Evolutionary conservation across 2,113 vertebrate genomes (phyloP), one percentile per base, ranked within the genome.

Genomic region (Arvicanthis niloticus): DNA sequence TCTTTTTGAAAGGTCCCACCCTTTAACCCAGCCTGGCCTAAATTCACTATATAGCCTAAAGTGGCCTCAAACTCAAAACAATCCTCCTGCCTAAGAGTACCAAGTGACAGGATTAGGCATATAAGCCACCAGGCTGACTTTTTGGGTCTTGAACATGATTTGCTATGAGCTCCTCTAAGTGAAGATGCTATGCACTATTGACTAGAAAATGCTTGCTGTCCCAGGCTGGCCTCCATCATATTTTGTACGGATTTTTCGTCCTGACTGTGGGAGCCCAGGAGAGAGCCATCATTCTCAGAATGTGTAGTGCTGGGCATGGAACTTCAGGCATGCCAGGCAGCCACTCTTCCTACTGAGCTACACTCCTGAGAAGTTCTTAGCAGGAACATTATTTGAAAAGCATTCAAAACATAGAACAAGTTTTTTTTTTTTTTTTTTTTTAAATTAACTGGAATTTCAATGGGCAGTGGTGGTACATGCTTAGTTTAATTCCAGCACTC

Each of bases 371-470:
- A 81, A 75, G 42, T 37, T 72, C 67, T 68, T 34, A 80, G 56
- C 1, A 94, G 29, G 19, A 72, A 92, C 86, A 76, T 77, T 95
- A 89, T 48, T 62, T 45, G 88, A 97, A 97, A 89, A 6, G 7
- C 42, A 9, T 53, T 91, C 16, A 86, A n/a, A 85, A 78, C 15
- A 77, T 2, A 37, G 19, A 51, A 68, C 31, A 90, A 94, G 85
- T 70, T 62, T 21, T 29, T 29, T 29, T 29, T 29, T 29, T 12
- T 65, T 65, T 21, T 29, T 29, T 29, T 29, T 29, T 29, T 12
- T 65, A 31, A 65, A 75, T 76, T 75, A 56, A 96, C 34, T n/a
- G n/a, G 24, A 96, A 90, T 62, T 94, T 91, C 21, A 2, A n/a
- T 17, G 24, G 56, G n/a, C 13, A 29, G 7, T 84, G n/a, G 81